These are phyloP conservation scores for Polydrusus tereticollis DNA, from an alignment of 2,888 invertebrate genomes.

Conservation along the genomic window DNA sequence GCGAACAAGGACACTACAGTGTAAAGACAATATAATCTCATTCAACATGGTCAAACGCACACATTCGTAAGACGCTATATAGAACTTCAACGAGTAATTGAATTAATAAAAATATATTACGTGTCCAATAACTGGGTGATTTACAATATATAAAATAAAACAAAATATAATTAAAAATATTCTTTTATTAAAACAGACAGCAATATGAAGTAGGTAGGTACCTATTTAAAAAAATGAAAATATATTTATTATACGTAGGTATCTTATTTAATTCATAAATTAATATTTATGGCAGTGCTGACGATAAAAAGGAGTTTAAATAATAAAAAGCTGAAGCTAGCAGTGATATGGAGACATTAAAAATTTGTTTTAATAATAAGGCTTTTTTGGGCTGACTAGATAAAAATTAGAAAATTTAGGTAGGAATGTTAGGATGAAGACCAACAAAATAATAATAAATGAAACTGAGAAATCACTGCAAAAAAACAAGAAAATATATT, in stretches of 20 bases:
- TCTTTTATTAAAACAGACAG: slow-evolving; percentile 43
- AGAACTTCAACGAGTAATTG: too few species aligned
- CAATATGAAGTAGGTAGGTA: slow-evolving; percentile 35
- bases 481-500: slow-evolving; percentile 6
- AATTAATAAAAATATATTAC: too few species aligned
- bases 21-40: too few species aligned
- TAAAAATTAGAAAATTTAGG: slow-evolving; percentile 42
- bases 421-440: slow-evolving; percentile 46
- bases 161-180: slow-evolving; percentile 34
- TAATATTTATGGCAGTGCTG: slow-evolving; percentile 66
- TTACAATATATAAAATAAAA: background rate
- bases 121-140: too few species aligned
- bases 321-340: slow-evolving; percentile 17
- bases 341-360: slow-evolving; percentile 25
- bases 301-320: slow-evolving; percentile 52
- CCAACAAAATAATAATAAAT: slow-evolving; percentile 40
- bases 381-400: slow-evolving; percentile 57
- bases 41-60: too few species aligned
- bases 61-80: too few species aligned
- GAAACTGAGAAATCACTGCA: slow-evolving; percentile 34
- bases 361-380: background rate
- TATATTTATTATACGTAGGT: slow-evolving; percentile 31
- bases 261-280: slow-evolving; percentile 49
- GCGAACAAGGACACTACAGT: too few species aligned
- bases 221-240: slow-evolving; percentile 45